Conservation (phyloP, 2,888 invertebrate genomes). For the Unio pictorum region DNA sequence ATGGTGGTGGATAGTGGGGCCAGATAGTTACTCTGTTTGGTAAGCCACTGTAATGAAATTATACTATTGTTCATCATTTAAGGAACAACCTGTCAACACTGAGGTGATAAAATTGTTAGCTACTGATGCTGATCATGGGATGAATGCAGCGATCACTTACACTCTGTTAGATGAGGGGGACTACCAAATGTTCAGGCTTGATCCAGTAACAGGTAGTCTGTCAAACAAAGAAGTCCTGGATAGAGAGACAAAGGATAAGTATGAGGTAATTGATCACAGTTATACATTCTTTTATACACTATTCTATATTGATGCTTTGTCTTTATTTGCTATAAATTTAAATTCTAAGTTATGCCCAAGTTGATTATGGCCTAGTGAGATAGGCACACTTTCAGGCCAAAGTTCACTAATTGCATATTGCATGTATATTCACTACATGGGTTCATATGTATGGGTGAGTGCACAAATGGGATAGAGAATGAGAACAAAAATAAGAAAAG, state of each 20-base stretch:
- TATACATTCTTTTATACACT: background rate
- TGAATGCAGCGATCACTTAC: slow-evolving; percentile 91
- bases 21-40: too few species aligned
- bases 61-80: slow-evolving; percentile 4
- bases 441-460: too few species aligned
- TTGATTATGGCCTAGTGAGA: background rate
- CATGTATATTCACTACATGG: too few species aligned
- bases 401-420: background rate
- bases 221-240: slow-evolving; percentile 81
- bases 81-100: slow-evolving; percentile 53
- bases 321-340: too few species aligned
- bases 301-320: background rate
- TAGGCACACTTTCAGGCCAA: background rate
- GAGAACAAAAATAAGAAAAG: too few species aligned
- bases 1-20: too few species aligned
- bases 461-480: too few species aligned
- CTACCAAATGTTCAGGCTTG: slow-evolving; percentile 86
- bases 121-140: slow-evolving; percentile 85
- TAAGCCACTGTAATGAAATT: too few species aligned
- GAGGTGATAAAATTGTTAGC: slow-evolving; percentile 77
- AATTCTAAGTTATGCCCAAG: too few species aligned
- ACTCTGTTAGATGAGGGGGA: slow-evolving; percentile 79
- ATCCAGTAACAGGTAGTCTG: slow-evolving; percentile 83
- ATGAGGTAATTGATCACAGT: slow-evolving; percentile 76
- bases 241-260: slow-evolving; percentile 82